Evolutionary conservation across 2,888 invertebrate genomes (phyloP).

Genomic region (Neoscelio sp.): DNA sequence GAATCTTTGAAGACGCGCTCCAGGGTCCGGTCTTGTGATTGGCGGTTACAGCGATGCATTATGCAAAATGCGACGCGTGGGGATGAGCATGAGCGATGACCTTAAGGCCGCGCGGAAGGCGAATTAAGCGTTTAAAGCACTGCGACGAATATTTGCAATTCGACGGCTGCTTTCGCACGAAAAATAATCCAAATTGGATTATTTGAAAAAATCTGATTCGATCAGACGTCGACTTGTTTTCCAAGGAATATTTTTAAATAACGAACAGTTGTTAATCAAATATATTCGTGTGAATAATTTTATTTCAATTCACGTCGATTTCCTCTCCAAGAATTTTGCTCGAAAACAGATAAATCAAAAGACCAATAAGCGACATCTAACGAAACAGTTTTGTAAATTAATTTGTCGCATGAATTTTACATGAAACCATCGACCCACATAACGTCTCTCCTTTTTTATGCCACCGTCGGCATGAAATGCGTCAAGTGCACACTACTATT

Average conservation of each 20-base stretch:
- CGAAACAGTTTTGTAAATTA: background rate
- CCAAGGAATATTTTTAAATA: no score
- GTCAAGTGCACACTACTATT: conserved; percentile 28
- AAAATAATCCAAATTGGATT: no score
- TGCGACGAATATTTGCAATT: no score
- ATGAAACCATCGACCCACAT: conserved; percentile 39
- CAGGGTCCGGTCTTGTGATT: no score
- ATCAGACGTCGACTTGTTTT: no score
- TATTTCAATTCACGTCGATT: no score
- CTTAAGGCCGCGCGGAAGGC: conserved; percentile 22
- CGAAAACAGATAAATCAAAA: background rate
- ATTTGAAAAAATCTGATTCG: no score
- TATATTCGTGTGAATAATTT: no score
- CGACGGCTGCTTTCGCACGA: no score
- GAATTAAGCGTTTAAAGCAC: conserved; percentile 18
- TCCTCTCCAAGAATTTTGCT: no score
- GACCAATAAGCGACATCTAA: conserved; percentile 27
- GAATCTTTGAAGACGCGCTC: no score
- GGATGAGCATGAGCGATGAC: conserved; percentile 18
- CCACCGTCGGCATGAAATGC: conserved; percentile 30
- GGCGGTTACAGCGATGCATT: background rate
- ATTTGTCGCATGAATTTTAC: conserved; percentile 39
- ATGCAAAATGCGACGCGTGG: conserved; percentile 14
- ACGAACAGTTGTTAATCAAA: no score
- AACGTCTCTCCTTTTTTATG: conserved; percentile 6